Base-by-base conservation (phyloP, 2,113 vertebrate species). In the Ceuthmochares aereus region DNA sequence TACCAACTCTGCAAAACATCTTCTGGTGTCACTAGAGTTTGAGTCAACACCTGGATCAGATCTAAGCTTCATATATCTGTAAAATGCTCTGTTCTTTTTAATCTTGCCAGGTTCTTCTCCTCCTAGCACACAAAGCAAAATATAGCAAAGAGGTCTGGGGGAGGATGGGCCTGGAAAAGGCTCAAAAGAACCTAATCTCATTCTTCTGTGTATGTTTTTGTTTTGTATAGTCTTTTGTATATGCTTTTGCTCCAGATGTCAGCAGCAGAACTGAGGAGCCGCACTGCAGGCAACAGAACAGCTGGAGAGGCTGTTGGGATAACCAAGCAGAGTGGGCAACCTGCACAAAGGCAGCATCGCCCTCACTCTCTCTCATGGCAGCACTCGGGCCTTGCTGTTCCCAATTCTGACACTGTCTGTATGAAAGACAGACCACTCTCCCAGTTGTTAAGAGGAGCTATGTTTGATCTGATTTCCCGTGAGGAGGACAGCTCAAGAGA, bases 161-260 rank as follows among this genome's bases (percentile, higher is more conserved):
- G 81, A 93, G 63, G 66, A 45, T 59, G 42, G n/a, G 62, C 47
- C 75, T 88, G 95, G 90, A 96, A 95, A 82, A 87, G 15, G 55
- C 95, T 96, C 93, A 90, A 77, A 94, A 96, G 91, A 95, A 34
- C 36, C 64, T 85, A 95, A 94, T 91, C 90, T 91, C 6, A 0
- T 88, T 84, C 70, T 72, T 69, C 55, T 79, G 66, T 82, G 68
- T 34, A 32, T 74, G 63, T 54, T 92, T 94, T 83, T 86, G 59
- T 72, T 94, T 78, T 49, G 6, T 47, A 42, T 49, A 81, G 63
- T 25, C 62, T 63, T 95, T 66, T 87, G 72, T 70, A 15, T 51
- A 74, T 2, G 5, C 34, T 79, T 81, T 34, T 90, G 40, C 87
- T 96, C 91, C 95, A 93, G 93, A 96, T 80, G 82, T 90, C 63